Evolutionary conservation across 2,113 vertebrate species (phyloP).

Genomic region (Macroglossus sobrinus): DNA sequence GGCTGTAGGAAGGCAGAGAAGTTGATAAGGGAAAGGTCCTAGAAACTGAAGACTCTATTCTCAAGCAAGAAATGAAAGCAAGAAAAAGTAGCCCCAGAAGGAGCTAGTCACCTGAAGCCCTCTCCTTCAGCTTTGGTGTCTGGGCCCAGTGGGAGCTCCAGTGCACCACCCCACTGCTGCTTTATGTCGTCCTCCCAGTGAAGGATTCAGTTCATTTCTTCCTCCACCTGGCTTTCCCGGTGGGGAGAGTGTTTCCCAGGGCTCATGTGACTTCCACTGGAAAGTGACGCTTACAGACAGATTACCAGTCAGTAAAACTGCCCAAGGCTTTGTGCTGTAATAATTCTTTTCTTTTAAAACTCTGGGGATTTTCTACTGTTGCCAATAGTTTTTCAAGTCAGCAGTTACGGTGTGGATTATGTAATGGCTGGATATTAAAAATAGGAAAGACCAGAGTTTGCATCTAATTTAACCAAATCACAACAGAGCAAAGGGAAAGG

Average conservation of each 20-base stretch:
- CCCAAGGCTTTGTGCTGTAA: conserved; percentile 64
- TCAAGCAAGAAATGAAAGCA: not conserved
- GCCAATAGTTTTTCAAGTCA: conserved; percentile 72
- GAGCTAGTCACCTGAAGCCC: not conserved
- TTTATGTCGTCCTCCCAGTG: not conserved
- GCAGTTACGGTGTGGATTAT: conserved; percentile 71
- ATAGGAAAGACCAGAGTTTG: conserved; percentile 71
- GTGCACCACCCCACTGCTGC: not conserved
- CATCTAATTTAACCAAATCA: conserved; percentile 70
- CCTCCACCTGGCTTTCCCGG: not conserved
- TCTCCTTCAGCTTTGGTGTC: not conserved
- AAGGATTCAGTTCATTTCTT: not conserved
- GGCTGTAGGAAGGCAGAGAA: not conserved
- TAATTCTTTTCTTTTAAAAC: conserved; percentile 74
- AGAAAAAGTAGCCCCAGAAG: not conserved
- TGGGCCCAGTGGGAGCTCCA: not conserved
- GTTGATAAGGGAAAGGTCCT: not conserved
- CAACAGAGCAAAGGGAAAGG: conserved; percentile 48
- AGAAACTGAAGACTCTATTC: not conserved
- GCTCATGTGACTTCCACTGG: conserved; percentile 51
- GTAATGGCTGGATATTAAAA: conserved; percentile 73
- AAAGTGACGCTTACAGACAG: conserved; percentile 41
- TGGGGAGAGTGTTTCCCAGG: conserved; percentile 23
- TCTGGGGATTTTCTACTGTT: conserved; percentile 70
- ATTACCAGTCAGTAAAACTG: conserved; percentile 63